These are phyloP conservation scores for Enteromius mattozi DNA, from an alignment of 2,797 vertebrate species.

Conservation along the genomic window DNA sequence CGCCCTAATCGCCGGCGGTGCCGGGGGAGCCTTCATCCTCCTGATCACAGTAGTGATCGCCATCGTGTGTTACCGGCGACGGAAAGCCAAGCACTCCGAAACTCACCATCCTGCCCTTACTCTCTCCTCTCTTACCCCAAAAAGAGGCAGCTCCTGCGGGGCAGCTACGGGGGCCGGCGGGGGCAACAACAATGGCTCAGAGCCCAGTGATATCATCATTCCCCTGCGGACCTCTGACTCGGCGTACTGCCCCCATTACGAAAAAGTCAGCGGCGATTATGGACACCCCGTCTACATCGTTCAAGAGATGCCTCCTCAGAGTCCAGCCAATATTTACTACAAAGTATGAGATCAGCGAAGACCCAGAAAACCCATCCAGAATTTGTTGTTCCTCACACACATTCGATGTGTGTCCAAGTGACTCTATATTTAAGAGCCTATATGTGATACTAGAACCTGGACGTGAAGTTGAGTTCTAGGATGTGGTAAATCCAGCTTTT, in stretches of 20 bases:
- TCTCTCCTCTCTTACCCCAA: conserved; percentile 70
- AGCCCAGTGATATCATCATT: conserved; percentile 75
- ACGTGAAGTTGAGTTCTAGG: conserved; percentile 6
- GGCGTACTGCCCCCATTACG: conserved; percentile 82
- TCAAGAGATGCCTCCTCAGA: conserved; percentile 80
- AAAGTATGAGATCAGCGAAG: conserved; percentile 76
- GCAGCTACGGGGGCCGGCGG: conserved; percentile 30
- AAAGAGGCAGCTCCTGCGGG: conserved; percentile 59
- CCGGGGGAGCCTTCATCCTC: conserved; percentile 77
- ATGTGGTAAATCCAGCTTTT: conserved; percentile 8
- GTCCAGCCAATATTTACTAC: conserved; percentile 82
- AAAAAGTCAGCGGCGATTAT: conserved; percentile 83
- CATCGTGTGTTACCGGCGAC: conserved; percentile 77
- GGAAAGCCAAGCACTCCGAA: conserved; percentile 80
- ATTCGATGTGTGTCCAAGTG: conserved; percentile 7
- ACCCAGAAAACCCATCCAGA: conserved; percentile 21
- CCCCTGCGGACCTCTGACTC: conserved; percentile 75
- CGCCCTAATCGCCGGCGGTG: conserved; percentile 78
- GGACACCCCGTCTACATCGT: conserved; percentile 83
- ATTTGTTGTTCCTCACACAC: conserved; percentile 3
- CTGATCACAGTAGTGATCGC: conserved; percentile 76
- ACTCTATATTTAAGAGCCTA: conserved; percentile 31
- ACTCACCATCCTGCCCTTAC: conserved; percentile 78
- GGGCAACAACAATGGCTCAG: conserved; percentile 66
- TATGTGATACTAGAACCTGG: not conserved